Percentiles rank a stretch among this genome's conserved stretches.
Conservation (phyloP, 2,797 vertebrate species). For the Microcaecilia unicolor region DNA sequence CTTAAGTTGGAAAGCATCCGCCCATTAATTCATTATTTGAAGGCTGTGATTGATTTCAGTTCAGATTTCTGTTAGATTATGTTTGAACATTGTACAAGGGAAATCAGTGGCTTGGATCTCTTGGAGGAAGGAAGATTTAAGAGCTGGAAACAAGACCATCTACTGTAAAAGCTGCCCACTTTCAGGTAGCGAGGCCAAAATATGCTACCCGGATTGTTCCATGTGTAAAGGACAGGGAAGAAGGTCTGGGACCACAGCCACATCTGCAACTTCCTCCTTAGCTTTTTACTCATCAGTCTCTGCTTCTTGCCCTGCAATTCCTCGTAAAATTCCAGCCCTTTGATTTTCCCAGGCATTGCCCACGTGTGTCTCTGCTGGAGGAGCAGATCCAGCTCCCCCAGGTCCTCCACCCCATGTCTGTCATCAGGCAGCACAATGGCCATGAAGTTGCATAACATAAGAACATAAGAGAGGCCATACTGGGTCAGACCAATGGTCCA, state of each 20-base stretch:
- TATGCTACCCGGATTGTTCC: conserved; percentile 86
- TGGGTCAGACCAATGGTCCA: no score
- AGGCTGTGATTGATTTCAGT: no score
- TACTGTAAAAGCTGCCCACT: conserved; percentile 82
- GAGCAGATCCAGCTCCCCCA: conserved; percentile 67
- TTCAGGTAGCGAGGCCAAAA: conserved; percentile 94
- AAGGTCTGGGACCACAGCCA: conserved; percentile 92
- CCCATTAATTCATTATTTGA: no score
- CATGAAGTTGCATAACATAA: conserved; percentile 77
- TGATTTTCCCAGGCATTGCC: conserved; percentile 83
- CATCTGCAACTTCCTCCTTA: conserved; percentile 88
- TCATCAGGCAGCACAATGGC: conserved; percentile 77
- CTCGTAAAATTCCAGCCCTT: conserved; percentile 79
- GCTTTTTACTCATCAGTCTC: conserved; percentile 83
- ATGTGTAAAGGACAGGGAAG: conserved; percentile 87
- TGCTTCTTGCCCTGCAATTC: conserved; percentile 75
- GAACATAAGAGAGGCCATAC: no score
- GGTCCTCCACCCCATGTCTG: conserved; percentile 54
- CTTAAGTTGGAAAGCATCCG: no score
- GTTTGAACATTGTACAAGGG: no score
- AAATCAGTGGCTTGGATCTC: no score
- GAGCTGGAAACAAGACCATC: conserved; percentile 91
- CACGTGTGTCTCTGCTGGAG: conserved; percentile 67
- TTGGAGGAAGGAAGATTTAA: no score
- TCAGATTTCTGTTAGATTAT: no score